Conservation (phyloP, 1,140 invertebrate species). For the Alviniconcha marisindica region DNA sequence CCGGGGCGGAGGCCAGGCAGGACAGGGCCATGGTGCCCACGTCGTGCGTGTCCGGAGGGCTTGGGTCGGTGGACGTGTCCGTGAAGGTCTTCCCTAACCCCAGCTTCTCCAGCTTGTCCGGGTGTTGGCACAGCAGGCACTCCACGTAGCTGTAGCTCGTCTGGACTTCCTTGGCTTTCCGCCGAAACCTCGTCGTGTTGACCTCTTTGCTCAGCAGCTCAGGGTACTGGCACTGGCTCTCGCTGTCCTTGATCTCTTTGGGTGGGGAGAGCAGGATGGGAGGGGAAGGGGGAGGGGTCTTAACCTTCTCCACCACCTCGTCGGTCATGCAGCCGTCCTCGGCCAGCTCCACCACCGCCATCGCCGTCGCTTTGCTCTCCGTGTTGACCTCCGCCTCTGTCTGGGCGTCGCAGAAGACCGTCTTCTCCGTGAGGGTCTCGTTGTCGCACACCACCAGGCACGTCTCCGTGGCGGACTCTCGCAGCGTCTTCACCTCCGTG, state of each 20-base stretch:
- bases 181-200: conserved; percentile 29
- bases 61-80: conserved; percentile 53
- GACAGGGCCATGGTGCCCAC: conserved; percentile 67
- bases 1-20: conserved; percentile 43
- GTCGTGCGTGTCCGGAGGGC: conserved; percentile 51
- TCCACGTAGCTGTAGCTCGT: conserved; percentile 30
- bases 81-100: conserved; percentile 9
- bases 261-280: background rate
- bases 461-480: conserved; percentile 62
- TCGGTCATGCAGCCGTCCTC: conserved; percentile 46
- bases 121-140: conserved; percentile 44
- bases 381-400: conserved; percentile 56
- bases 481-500: conserved; percentile 58
- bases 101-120: conserved; percentile 10
- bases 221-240: conserved; percentile 24
- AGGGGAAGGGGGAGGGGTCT: background rate
- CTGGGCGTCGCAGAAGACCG: conserved; percentile 60
- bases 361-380: conserved; percentile 59
- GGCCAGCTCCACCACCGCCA: conserved; percentile 44
- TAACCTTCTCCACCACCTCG: too few species aligned
- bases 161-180: conserved; percentile 42
- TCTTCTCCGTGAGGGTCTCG: conserved; percentile 67
- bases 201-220: conserved; percentile 7
- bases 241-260: conserved; percentile 25
- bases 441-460: conserved; percentile 58